Conservation (phyloP, 1,140 invertebrate genomes). For the Hypothenemus hampei region DNA sequence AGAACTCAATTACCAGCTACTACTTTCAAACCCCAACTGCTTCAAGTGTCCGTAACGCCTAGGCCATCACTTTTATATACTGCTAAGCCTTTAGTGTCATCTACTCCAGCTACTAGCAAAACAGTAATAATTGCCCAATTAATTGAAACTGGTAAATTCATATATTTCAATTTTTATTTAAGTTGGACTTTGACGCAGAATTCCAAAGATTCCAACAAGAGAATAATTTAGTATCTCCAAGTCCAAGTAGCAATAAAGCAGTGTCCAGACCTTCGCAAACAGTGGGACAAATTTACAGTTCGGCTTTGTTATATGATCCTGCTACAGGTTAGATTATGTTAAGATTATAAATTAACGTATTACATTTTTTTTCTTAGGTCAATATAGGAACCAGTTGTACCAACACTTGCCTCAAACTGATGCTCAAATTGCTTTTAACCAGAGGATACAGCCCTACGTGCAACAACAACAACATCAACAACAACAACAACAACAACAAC, state of each 20-base stretch:
- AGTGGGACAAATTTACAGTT: constrained; percentile 58
- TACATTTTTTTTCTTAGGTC: constrained; percentile 30
- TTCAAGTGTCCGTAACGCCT: constrained; percentile 56
- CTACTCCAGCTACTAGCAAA: constrained; percentile 39
- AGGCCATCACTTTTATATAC: constrained; percentile 52
- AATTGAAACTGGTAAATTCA: no score
- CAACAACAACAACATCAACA: constrained; percentile 54
- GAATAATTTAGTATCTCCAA: constrained; percentile 55
- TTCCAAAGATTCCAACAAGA: constrained; percentile 73
- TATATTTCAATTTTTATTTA: constrained; percentile 42
- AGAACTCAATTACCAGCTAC: constrained; percentile 60
- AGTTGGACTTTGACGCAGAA: constrained; percentile 67
- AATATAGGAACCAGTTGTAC: constrained; percentile 74
- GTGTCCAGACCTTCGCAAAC: constrained; percentile 41
- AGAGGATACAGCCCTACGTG: constrained; percentile 68
- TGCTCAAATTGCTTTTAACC: constrained; percentile 65
- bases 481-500: constrained; percentile 39
- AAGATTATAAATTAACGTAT: not conserved
- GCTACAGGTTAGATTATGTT: constrained; percentile 50
- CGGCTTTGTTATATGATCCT: constrained; percentile 72
- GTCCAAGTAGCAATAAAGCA: constrained; percentile 44
- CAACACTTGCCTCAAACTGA: constrained; percentile 68
- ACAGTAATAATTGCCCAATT: no score
- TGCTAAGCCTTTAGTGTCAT: constrained; percentile 46
- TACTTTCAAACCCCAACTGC: constrained; percentile 57